Evolutionary conservation across 2,113 vertebrate species (phyloP).

Genomic region (Sarotherodon lohbergeri): DNA sequence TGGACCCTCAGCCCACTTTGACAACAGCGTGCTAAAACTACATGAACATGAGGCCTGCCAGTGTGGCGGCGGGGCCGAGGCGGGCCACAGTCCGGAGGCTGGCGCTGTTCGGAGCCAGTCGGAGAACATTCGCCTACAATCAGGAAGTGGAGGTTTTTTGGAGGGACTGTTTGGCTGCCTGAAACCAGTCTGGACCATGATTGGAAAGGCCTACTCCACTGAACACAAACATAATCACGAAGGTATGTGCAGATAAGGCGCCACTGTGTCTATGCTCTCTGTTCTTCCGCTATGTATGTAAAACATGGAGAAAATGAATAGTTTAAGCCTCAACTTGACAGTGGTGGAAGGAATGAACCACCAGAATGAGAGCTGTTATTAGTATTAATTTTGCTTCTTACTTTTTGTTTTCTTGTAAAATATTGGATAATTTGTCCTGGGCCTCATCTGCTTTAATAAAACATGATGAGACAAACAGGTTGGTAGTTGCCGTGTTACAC

Average conservation of each 20-base stretch:
- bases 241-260: slow-evolving; percentile 69
- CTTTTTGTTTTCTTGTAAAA: neutral
- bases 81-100: slow-evolving; percentile 68
- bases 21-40: slow-evolving; percentile 88
- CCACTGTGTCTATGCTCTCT: neutral
- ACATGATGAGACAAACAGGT: neutral
- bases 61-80: slow-evolving; percentile 61
- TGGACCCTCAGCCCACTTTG: slow-evolving; percentile 81
- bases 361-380: neutral
- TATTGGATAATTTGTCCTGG: neutral
- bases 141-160: slow-evolving; percentile 85
- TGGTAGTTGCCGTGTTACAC: neutral
- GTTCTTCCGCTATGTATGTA: neutral
- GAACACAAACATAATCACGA: slow-evolving; percentile 90
- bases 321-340: neutral
- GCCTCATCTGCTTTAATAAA: neutral
- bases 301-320: neutral
- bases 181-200: slow-evolving; percentile 93
- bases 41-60: slow-evolving; percentile 81
- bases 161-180: slow-evolving; percentile 93
- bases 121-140: slow-evolving; percentile 78
- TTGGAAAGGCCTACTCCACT: slow-evolving; percentile 92
- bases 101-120: slow-evolving; percentile 68
- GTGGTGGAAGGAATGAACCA: neutral
- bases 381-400: neutral